These are phyloP conservation scores for Xyliphius kryptos DNA, from an alignment of 2,113 vertebrate genomes.

Conservation along the genomic window DNA sequence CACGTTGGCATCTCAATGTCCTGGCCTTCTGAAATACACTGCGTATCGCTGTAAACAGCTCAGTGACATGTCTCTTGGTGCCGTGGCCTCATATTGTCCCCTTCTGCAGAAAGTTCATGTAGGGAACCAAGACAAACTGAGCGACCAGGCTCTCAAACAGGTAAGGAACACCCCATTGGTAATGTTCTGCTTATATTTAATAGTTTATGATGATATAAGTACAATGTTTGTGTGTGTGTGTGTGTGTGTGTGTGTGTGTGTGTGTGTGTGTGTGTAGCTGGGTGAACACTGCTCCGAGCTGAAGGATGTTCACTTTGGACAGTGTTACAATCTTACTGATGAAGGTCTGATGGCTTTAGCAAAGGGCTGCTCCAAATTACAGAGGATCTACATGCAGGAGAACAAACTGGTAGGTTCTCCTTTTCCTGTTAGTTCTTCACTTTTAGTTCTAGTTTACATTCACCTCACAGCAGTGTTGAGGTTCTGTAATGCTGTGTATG, in stretches of 20 bases:
- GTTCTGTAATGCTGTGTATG: too few species aligned
- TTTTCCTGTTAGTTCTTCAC: neutral
- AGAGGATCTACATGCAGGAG: conserved; percentile 97
- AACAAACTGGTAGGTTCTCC: conserved; percentile 92
- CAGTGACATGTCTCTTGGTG: conserved; percentile 82
- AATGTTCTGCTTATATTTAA: neutral
- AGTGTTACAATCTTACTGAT: conserved; percentile 94
- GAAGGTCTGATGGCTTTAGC: conserved; percentile 92
- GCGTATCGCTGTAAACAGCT: conserved; percentile 96
- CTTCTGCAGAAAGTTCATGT: conserved; percentile 92
- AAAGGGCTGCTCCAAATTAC: conserved; percentile 85
- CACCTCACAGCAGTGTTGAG: too few species aligned
- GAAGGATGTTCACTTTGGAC: conserved; percentile 93
- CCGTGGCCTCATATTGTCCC: conserved; percentile 83
- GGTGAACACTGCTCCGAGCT: conserved; percentile 87
- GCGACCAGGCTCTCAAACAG: conserved; percentile 86
- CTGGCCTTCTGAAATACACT: conserved; percentile 86
- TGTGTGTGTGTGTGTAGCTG: conserved; percentile 71
- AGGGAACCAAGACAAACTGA: conserved; percentile 95
- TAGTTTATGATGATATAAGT: too few species aligned
- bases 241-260: too few species aligned
- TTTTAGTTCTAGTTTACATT: too few species aligned
- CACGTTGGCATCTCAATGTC: conserved; percentile 83
- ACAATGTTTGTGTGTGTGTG: too few species aligned
- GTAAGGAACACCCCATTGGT: conserved; percentile 50